Conservation (phyloP, 2,888 invertebrate species). For the Synanthedon formicaeformis region DNA sequence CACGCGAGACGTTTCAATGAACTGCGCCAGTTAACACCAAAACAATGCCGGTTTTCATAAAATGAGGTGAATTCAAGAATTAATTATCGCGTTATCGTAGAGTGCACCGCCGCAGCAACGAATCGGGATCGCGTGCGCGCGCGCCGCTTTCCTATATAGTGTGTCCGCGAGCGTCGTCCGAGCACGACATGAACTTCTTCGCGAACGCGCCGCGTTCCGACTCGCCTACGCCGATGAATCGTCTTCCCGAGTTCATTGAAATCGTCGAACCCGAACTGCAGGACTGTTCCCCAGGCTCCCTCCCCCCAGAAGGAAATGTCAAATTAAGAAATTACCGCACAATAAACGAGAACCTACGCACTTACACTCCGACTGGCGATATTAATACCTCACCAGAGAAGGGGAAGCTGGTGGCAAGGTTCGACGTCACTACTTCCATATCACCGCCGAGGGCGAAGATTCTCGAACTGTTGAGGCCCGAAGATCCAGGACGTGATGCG, state of each 20-base stretch:
- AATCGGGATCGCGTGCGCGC: conserved; percentile 15
- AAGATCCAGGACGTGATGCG: conserved; percentile 48
- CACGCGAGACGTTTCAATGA: not conserved
- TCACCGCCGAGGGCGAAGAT: conserved; percentile 50
- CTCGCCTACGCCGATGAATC: conserved; percentile 5
- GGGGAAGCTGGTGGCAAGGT: conserved; percentile 45
- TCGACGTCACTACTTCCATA: conserved; percentile 38
- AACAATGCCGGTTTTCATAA: conserved; percentile 4
- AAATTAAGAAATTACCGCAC: conserved; percentile 47
- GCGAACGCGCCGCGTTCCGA: conserved; percentile 16
- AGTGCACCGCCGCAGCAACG: conserved; percentile 3
- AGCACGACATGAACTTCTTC: conserved; percentile 37
- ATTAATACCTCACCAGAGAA: conserved; percentile 42
- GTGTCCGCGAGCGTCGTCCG: conserved; percentile 26
- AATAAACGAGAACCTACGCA: conserved; percentile 43
- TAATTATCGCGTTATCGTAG: conserved; percentile 7
- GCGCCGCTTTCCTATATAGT: conserved; percentile 15
- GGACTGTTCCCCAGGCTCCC: conserved; percentile 28
- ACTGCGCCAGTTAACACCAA: not conserved
- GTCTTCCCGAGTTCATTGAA: conserved; percentile 29
- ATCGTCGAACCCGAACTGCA: conserved; percentile 40
- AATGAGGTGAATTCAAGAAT: conserved; percentile 8
- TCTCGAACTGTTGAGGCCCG: conserved; percentile 48
- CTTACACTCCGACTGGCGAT: conserved; percentile 52
- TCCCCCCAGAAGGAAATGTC: conserved; percentile 50